These are phyloP conservation scores for Seira musarum DNA, from an alignment of 2,888 invertebrate genomes.

Conservation along the genomic window DNA sequence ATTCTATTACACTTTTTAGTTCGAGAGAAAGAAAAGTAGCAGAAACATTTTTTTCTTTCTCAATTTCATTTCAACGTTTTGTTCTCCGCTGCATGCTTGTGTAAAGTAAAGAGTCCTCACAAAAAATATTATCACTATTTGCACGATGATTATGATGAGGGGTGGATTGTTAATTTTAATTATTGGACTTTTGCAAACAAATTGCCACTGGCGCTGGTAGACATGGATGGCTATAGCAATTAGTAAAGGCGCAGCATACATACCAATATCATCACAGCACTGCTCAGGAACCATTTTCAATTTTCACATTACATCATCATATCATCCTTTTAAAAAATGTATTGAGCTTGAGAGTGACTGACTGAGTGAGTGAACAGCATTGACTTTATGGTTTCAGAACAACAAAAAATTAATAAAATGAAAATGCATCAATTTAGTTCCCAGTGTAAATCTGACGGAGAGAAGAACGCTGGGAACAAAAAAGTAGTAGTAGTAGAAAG, in stretches of 20 bases:
- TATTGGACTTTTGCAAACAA: slow-evolving; percentile 58
- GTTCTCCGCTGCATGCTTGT: not conserved
- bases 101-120: not conserved
- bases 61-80: not conserved
- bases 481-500: too few relatives aligned
- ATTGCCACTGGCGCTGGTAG: slow-evolving; percentile 58
- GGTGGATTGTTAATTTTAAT: slow-evolving; percentile 52
- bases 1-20: slow-evolving; percentile 17
- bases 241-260: slow-evolving; percentile 20
- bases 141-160: not conserved
- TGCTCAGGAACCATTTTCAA: slow-evolving; percentile 5
- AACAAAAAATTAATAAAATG: not conserved
- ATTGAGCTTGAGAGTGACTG: too few relatives aligned
- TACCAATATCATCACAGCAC: not conserved
- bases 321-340: slow-evolving; percentile 14
- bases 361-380: too few relatives aligned
- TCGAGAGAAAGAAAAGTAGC: not conserved
- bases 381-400: too few relatives aligned
- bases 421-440: not conserved
- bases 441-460: not conserved
- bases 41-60: not conserved
- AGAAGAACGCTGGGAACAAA: not conserved
- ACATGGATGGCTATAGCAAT: slow-evolving; percentile 52
- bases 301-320: not conserved
- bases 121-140: not conserved